Evolutionary conservation across 2,888 invertebrate genomes (phyloP).

Genomic region (Nineta flava): DNA sequence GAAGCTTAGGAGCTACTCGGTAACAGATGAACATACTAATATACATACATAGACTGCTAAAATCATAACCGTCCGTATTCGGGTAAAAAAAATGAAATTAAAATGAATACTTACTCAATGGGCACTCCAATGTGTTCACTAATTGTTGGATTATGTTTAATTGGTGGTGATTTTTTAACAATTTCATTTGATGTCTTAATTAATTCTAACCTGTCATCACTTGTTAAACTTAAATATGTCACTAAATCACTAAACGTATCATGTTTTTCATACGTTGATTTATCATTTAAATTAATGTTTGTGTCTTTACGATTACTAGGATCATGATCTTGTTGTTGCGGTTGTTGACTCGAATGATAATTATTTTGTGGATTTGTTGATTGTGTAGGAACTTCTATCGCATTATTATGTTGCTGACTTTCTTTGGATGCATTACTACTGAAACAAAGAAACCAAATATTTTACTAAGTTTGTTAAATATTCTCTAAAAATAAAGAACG

Average conservation of each 20-base stretch:
- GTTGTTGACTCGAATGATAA: neutral
- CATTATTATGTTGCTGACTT: constrained; percentile 12
- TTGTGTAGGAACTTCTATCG: constrained; percentile 14
- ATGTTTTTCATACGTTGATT: constrained; percentile 15
- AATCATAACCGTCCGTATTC: too few species aligned
- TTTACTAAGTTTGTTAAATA: too few species aligned
- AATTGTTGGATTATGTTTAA: neutral
- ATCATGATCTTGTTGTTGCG: neutral
- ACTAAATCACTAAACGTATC: constrained; percentile 47
- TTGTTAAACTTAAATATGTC: constrained; percentile 10
- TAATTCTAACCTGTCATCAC: neutral
- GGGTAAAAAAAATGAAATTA: too few species aligned
- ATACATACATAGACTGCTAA: too few species aligned
- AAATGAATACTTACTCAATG: neutral
- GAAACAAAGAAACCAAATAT: constrained; percentile 13
- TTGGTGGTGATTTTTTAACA: neutral
- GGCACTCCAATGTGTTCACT: neutral
- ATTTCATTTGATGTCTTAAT: neutral
- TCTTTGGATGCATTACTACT: constrained; percentile 27
- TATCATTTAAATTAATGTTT: constrained; percentile 6
- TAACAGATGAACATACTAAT: too few species aligned
- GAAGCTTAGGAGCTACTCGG: too few species aligned
- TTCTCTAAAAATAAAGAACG: too few species aligned
- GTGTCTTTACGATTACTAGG: constrained; percentile 8
- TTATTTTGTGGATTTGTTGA: constrained; percentile 9